Evolutionary conservation across 2,797 vertebrate genomes (phyloP), one percentile per base, ranked within the genome.

Genomic region (Philypnodon macrostomus): DNA sequence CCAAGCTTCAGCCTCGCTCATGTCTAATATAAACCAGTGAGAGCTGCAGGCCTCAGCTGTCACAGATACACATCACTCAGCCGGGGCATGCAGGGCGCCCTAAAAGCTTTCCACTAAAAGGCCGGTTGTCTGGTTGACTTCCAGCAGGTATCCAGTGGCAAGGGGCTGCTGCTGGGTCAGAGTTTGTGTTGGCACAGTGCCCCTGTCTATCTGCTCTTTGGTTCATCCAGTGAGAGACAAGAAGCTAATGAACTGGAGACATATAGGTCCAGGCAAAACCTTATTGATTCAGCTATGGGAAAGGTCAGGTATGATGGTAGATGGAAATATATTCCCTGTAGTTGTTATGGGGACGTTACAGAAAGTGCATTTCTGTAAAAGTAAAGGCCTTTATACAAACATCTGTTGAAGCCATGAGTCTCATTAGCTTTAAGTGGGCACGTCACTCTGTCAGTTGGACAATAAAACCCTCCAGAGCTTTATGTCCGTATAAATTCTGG

Each of bases 21-120:
- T 63, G 49, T 54, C 64, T 81, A 76, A 81, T 73, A 46, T 44
- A 66, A 81, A 80, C 64, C 77, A 48, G 41, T 70, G 32, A 36
- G 61, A 51, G 77, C 80, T 70, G 59, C 73, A 47, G 75, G 77
- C 66, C 37, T 80, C 55, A 67, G 74, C 66, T 75, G 75, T 84
- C 77, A 79, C 69, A 77, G 72, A 82, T 75, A 80, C 62, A 44
- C 71, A 79, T 85, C 80, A 70, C 51, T 78, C 67, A 73, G 62
- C 58, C 77, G 15, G 73, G 64, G 63, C 74, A 61, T 77, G 71
- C 67, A 44, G 41, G 15, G 15, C 15, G 67, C 73, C 71, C 70
- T 80, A 76, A 83, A 83, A 78, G 82, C 63, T 68, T 84, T 59
- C n/a, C 48, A 53, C 66, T 69, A 58, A 74, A 75, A 30, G 67